These are phyloP conservation scores for Cephus rjabovi DNA, from an alignment of 2,888 invertebrate species.

Conservation along the genomic window DNA sequence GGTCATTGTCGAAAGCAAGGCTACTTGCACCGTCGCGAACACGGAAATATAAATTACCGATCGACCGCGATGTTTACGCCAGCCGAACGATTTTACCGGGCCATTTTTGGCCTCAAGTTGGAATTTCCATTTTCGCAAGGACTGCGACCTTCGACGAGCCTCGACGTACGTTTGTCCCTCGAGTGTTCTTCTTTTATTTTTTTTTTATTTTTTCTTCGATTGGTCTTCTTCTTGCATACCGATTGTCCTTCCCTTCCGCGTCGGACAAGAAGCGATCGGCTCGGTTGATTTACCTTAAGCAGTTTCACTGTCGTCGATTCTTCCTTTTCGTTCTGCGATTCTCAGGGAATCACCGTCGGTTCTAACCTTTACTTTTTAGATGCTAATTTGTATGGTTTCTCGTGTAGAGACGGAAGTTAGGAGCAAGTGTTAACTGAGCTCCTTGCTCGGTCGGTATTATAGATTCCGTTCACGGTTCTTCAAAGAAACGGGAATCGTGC, in stretches of 20 bases:
- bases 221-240: neutral
- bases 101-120: neutral
- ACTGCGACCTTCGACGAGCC: neutral
- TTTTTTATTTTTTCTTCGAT: neutral
- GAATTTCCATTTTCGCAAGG: neutral
- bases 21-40: constrained; percentile 5
- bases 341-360: neutral
- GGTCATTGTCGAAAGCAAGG: constrained; percentile 38
- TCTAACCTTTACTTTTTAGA: neutral
- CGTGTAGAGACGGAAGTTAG: neutral
- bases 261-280: neutral
- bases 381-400: neutral
- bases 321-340: neutral
- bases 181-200: neutral
- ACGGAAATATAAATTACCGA: constrained; percentile 8
- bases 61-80: constrained; percentile 1
- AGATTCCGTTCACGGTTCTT: neutral
- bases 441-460: neutral
- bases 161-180: neutral
- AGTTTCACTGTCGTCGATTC: neutral
- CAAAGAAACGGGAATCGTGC: neutral
- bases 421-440: neutral
- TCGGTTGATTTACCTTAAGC: neutral
- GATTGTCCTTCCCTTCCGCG: neutral
- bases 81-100: neutral